Conservation (phyloP, 2,797 vertebrate genomes). For the Sebastes vulpes region DNA sequence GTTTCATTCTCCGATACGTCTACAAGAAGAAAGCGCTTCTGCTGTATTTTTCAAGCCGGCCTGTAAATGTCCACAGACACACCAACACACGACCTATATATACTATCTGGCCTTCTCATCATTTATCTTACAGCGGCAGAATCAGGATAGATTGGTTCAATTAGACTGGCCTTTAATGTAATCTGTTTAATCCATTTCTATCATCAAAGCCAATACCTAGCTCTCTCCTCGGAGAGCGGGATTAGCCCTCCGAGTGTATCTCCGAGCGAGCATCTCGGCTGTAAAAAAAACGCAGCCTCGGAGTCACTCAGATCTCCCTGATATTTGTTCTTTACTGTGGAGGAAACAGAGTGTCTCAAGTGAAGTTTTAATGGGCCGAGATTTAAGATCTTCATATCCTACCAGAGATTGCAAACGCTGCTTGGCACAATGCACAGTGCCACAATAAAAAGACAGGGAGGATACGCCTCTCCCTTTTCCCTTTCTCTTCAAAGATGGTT, state of each 20-base stretch:
- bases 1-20: neutral
- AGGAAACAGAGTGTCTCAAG: slow-evolving; percentile 50
- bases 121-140: slow-evolving; percentile 80
- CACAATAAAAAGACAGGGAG: slow-evolving; percentile 45
- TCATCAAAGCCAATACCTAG: slow-evolving; percentile 83
- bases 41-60: slow-evolving; percentile 28
- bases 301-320: slow-evolving; percentile 49
- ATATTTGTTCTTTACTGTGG: slow-evolving; percentile 71
- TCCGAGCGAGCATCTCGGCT: slow-evolving; percentile 45
- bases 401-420: slow-evolving; percentile 54
- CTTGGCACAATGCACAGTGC: slow-evolving; percentile 50
- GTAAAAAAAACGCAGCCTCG: slow-evolving; percentile 37
- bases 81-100: slow-evolving; percentile 64
- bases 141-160: slow-evolving; percentile 83
- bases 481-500: slow-evolving; percentile 5
- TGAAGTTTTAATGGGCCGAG: slow-evolving; percentile 75
- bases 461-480: slow-evolving; percentile 3
- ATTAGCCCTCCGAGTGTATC: slow-evolving; percentile 70
- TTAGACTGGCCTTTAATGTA: slow-evolving; percentile 85
- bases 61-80: slow-evolving; percentile 37
- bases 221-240: slow-evolving; percentile 70
- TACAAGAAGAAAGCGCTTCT: slow-evolving; percentile 4
- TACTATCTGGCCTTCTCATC: slow-evolving; percentile 72
- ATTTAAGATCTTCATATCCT: slow-evolving; percentile 80
- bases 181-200: slow-evolving; percentile 85